Percentiles rank a stretch among this genome's conserved stretches.
These are phyloP conservation scores for Halyomorpha halys DNA, from an alignment of 1,140 invertebrate species.

Conservation along the genomic window DNA sequence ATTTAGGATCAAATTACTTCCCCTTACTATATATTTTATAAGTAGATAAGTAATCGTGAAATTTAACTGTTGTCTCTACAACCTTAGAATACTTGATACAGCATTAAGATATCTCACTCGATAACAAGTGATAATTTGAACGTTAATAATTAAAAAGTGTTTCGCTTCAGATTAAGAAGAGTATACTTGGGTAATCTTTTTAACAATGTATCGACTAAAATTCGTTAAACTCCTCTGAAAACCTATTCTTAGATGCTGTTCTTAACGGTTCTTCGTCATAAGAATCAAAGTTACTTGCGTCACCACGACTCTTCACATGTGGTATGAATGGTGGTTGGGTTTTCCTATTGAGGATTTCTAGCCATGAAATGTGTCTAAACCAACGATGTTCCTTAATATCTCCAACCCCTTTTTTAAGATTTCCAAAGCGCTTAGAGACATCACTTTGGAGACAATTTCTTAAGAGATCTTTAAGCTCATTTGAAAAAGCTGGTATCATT, in stretches of 20 bases:
- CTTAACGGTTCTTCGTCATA: slow-evolving; percentile 13
- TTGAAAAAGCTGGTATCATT: slow-evolving; percentile 53
- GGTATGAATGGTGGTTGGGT: not conserved
- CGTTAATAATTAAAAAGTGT: no score
- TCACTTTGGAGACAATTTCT: slow-evolving; percentile 76
- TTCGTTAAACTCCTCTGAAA: slow-evolving; percentile 16
- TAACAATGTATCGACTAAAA: not conserved
- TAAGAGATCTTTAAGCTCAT: slow-evolving; percentile 78
- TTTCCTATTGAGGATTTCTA: slow-evolving; percentile 31
- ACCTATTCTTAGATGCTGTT: slow-evolving; percentile 3
- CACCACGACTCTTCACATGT: not conserved
- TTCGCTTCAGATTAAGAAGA: no score
- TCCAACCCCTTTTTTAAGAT: slow-evolving; percentile 66
- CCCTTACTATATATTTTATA: no score
- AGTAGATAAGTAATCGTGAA: no score
- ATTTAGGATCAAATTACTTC: no score
- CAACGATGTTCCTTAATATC: slow-evolving; percentile 51
- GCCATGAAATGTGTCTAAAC: slow-evolving; percentile 28
- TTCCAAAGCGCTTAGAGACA: slow-evolving; percentile 77
- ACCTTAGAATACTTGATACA: no score
- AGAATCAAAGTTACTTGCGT: not conserved
- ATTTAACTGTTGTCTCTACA: no score
- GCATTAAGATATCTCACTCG: no score
- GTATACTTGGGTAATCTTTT: no score
- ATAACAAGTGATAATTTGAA: no score